phyloP scores from a whole-genome alignment of 1,140 invertebrate species.

The Drosophila obscura region DNA sequence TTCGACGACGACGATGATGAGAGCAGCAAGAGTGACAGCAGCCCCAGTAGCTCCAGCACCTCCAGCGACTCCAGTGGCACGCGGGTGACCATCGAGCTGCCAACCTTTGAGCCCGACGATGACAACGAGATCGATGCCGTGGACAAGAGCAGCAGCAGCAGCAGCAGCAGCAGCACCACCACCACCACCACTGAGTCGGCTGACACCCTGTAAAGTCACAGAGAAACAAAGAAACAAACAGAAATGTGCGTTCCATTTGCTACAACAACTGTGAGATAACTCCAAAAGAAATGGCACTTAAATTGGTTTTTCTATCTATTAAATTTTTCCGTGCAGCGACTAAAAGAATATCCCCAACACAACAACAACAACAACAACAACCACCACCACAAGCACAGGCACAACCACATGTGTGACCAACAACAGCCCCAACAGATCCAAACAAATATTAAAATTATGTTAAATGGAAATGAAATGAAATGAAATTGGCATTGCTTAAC shows the following conservation, averaged over 20 bases:
- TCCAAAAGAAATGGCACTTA: conserved; percentile 36
- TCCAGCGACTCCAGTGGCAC: conserved; percentile 57
- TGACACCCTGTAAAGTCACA: neutral
- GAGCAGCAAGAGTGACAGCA: conserved; percentile 38
- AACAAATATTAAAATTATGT: conserved; percentile 9
- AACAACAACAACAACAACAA: conserved; percentile 30
- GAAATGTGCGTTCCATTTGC: conserved; percentile 66
- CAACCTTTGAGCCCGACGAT: conserved; percentile 84
- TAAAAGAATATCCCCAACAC: conserved; percentile 16
- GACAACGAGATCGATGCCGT: conserved; percentile 75
- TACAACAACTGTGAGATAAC: conserved; percentile 65
- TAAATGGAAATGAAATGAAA: conserved; percentile 18
- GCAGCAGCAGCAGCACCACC: conserved; percentile 6
- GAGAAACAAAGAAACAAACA: neutral
- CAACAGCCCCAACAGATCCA: conserved; percentile 5
- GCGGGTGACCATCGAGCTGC: conserved; percentile 84
- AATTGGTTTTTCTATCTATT: conserved; percentile 36
- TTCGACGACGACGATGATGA: conserved; percentile 77
- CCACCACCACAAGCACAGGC: neutral
- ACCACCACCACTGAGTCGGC: conserved; percentile 38
- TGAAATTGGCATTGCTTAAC: conserved; percentile 47
- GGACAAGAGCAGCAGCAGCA: conserved; percentile 46
- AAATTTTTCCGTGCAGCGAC: conserved; percentile 48
- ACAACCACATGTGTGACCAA: neutral
- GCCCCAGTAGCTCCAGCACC: conserved; percentile 47